A percentile compares a stretch with the other conserved stretches of the same genome.
Conservation (phyloP, 2,888 invertebrate genomes). For the Hermodice carunculata region DNA sequence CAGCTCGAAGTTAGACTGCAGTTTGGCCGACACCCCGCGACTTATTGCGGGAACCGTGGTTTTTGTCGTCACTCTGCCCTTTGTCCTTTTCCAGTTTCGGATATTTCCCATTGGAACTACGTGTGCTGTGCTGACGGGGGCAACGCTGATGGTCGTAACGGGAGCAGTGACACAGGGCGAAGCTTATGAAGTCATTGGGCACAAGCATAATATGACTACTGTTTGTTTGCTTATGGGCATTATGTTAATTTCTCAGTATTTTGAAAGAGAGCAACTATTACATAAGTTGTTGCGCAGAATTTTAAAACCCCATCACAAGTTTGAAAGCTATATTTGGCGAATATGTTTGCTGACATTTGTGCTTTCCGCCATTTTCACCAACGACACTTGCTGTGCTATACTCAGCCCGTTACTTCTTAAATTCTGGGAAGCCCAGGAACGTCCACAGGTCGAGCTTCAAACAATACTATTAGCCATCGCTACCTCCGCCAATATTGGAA, state of each 20-base stretch:
- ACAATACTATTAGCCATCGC: constrained; percentile 40
- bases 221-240: constrained; percentile 44
- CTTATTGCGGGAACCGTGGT: constrained; percentile 33
- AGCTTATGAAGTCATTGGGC: constrained; percentile 38
- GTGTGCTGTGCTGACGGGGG: constrained; percentile 37
- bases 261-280: constrained; percentile 42
- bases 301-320: constrained; percentile 27
- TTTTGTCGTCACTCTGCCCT: constrained; percentile 40
- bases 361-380: constrained; percentile 43
- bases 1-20: constrained; percentile 8
- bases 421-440: constrained; percentile 42
- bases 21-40: constrained; percentile 28
- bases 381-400: constrained; percentile 42
- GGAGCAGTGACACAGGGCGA: constrained; percentile 36
- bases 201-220: constrained; percentile 30
- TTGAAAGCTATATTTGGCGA: constrained; percentile 37
- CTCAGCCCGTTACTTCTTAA: constrained; percentile 42
- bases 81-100: constrained; percentile 38
- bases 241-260: constrained; percentile 42
- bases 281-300: constrained; percentile 27
- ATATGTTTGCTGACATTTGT: constrained; percentile 33
- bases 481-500: constrained; percentile 46
- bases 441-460: constrained; percentile 36
- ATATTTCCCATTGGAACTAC: constrained; percentile 40
- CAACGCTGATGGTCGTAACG: constrained; percentile 39